A percentile compares a stretch with the other conserved stretches of the same genome.
phyloP scores from a whole-genome alignment of 1,140 invertebrate genomes.

The Heliothis subflexa region DNA sequence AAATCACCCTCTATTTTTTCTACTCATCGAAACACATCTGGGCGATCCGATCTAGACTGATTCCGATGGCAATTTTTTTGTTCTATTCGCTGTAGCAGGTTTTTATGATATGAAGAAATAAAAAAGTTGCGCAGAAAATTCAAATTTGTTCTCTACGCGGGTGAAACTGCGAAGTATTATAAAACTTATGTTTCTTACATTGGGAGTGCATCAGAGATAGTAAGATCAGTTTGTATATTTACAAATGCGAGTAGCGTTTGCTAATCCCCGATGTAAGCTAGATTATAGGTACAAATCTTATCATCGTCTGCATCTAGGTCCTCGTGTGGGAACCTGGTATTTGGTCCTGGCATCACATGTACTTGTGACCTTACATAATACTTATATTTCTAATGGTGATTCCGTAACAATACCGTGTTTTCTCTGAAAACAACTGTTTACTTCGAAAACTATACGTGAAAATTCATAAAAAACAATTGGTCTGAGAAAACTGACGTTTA shows the following conservation, averaged over 20 bases:
- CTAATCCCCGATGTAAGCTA: not conserved
- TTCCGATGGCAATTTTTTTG: not conserved
- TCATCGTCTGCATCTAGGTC: conserved; percentile 6
- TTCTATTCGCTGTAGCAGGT: too few relatives aligned
- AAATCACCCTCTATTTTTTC: too few relatives aligned
- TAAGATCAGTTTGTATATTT: not conserved
- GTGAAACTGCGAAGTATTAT: too few relatives aligned
- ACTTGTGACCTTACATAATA: conserved; percentile 24
- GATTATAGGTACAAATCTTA: conserved; percentile 24
- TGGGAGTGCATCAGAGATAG: too few relatives aligned
- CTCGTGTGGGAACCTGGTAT: conserved; percentile 33
- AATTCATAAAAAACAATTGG: too few relatives aligned
- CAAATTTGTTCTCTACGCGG: too few relatives aligned
- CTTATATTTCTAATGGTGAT: not conserved
- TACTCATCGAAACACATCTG: not conserved
- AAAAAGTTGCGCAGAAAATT: too few relatives aligned
- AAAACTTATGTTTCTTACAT: too few relatives aligned
- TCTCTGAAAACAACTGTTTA: too few relatives aligned
- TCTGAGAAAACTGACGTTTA: too few relatives aligned
- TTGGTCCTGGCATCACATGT: conserved; percentile 9
- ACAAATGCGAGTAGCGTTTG: not conserved
- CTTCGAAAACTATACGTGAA: too few relatives aligned
- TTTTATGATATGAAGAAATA: too few relatives aligned
- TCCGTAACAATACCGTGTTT: not conserved
- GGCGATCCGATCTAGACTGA: not conserved